These are phyloP conservation scores for Oncorhynchus kisutch DNA, from an alignment of 2,113 vertebrate species.

Conservation along the genomic window DNA sequence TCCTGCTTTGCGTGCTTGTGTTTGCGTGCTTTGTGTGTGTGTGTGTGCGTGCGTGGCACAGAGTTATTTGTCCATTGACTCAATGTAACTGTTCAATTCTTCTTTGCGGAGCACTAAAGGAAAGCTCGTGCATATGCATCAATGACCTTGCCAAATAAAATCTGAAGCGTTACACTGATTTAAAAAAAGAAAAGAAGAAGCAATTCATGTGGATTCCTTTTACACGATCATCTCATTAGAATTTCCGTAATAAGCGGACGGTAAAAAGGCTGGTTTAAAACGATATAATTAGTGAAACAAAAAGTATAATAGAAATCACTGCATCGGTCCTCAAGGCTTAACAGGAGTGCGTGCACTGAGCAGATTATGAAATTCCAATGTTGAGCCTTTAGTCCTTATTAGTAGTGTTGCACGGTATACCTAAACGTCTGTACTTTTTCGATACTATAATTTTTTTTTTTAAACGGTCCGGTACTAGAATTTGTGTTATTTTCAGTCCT, in stretches of 20 bases:
- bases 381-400: constrained; percentile 1
- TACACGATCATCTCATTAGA: background rate
- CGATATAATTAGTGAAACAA: too few species aligned
- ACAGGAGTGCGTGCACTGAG: background rate
- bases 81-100: constrained; percentile 8
- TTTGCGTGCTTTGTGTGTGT: too few species aligned
- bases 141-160: background rate
- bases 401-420: too few species aligned
- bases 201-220: background rate
- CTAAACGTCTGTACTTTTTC: too few species aligned
- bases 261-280: background rate
- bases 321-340: background rate
- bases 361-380: background rate
- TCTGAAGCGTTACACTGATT: background rate
- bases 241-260: too few species aligned
- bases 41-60: background rate
- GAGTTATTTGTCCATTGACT: background rate
- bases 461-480: too few species aligned
- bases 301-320: background rate
- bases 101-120: background rate
- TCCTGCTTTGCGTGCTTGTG: background rate
- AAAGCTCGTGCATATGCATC: background rate
- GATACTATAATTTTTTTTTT: too few species aligned
- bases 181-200: background rate
- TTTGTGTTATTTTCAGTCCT: too few species aligned